phyloP scores from a whole-genome alignment of 2,113 vertebrate species.

The Pteruthius melanotis region DNA sequence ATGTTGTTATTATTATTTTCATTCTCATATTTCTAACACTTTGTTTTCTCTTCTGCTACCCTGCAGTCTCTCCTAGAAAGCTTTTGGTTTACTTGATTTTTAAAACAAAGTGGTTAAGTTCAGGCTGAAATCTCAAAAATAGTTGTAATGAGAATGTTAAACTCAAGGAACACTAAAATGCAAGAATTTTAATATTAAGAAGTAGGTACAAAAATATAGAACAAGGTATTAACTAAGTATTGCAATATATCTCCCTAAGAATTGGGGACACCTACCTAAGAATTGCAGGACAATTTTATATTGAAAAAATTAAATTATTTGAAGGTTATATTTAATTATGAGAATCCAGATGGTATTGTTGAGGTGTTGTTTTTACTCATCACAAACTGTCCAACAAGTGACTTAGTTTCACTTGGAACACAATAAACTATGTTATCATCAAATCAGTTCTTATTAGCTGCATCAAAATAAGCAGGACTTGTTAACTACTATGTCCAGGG shows the following conservation, averaged over 20 bases:
- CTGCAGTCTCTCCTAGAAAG: not conserved
- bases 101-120: not conserved
- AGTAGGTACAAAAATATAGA: not conserved
- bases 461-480: not conserved
- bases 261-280: not conserved
- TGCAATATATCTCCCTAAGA: not conserved
- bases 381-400: not conserved
- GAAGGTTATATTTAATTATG: conserved; percentile 49
- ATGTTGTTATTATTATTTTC: not conserved
- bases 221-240: not conserved
- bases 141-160: not conserved
- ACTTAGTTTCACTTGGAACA: conserved; percentile 7
- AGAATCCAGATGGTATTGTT: conserved; percentile 18
- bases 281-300: not conserved
- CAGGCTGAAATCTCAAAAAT: not conserved
- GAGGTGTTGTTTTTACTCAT: conserved; percentile 38
- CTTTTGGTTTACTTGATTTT: not conserved
- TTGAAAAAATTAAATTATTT: not conserved
- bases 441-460: conserved; percentile 11
- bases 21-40: not conserved
- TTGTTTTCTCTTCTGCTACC: not conserved
- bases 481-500: not conserved
- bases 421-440: not conserved
- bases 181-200: not conserved
- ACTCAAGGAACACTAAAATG: not conserved